Evolutionary conservation across 2,113 vertebrate species (phyloP), one percentile per base, ranked within the genome.

Genomic region (Hiodon alosoides): DNA sequence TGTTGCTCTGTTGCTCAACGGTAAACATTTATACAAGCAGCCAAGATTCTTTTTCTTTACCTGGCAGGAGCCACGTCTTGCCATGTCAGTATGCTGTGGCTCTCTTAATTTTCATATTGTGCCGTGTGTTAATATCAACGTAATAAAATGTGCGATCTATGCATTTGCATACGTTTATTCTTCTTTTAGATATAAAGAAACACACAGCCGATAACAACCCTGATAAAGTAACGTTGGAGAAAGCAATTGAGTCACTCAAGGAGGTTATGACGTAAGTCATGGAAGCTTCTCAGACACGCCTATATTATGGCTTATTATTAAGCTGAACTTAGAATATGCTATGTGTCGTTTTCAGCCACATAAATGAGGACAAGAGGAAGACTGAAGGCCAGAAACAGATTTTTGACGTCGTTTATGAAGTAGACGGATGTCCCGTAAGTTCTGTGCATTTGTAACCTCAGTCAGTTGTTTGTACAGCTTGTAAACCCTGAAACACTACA

Each of bases 311-410:
- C 17, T 7, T 7, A 6, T 7, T 31, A 31, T 31, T 31, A 31
- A 31, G 31, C 31, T 31, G 31, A 31, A 31, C 31, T 31, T 31
- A 31, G 31, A 31, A 31, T 31, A 31, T 16, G 47, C 61, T 76
- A 67, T 79, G 31, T 72, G 55, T 77, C 51, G 13, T 76, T 4
- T 74, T 69, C 80, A 99, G 97, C 54, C 96, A 98, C 82, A 99
- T 99, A 84, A 99, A 99, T 69, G 97, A 99, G 82, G 97, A 99
- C 88, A 99, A 99, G 88, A 95, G 97, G 75, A 99, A 98, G 91
- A 99, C 97, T 0, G 97, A 99, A 81, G 96, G 95, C 57, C 97
- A 99, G 81, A 96, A 95, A 85, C 97, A 97, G 84, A 98, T 99
- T 86, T 99, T 99, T 83, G 96, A 99, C 0, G 95, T 99, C 13